Evolutionary conservation across 1,140 invertebrate species (phyloP).

Genomic region (Penaeus japonicus): DNA sequence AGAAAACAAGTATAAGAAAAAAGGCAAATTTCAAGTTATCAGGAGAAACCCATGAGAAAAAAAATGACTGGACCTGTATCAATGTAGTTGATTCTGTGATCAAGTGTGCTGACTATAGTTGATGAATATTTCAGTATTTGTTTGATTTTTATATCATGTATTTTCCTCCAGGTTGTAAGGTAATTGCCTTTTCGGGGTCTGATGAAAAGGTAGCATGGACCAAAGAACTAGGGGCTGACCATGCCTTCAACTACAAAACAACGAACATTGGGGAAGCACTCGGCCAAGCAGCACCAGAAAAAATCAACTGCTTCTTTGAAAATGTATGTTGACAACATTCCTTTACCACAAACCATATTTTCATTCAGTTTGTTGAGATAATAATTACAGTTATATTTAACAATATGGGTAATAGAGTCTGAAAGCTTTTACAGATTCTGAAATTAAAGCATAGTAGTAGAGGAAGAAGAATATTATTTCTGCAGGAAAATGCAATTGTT

Average conservation of each 20-base stretch:
- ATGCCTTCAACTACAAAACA: conserved; percentile 76
- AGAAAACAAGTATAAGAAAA: no score
- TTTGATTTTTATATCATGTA: not conserved
- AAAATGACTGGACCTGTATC: no score
- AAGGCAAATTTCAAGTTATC: no score
- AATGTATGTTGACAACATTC: conserved; percentile 68
- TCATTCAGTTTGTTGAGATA: no score
- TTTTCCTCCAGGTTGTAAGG: conserved; percentile 68
- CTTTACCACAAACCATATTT: not conserved
- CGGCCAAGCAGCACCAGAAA: conserved; percentile 71
- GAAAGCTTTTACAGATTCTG: no score
- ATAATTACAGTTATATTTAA: no score
- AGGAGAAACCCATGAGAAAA: no score
- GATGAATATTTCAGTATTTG: not conserved
- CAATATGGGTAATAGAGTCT: no score
- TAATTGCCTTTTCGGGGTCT: conserved; percentile 77
- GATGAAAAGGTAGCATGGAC: conserved; percentile 77
- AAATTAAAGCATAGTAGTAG: no score
- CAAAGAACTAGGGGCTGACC: conserved; percentile 73
- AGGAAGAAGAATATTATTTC: no score
- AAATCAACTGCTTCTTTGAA: conserved; percentile 78
- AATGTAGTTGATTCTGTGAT: no score
- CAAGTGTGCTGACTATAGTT: conserved; percentile 2
- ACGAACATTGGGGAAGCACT: conserved; percentile 68
- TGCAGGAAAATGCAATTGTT: no score